phyloP scores from a whole-genome alignment of 2,888 invertebrate genomes.

The Philhelius pedissequus region DNA sequence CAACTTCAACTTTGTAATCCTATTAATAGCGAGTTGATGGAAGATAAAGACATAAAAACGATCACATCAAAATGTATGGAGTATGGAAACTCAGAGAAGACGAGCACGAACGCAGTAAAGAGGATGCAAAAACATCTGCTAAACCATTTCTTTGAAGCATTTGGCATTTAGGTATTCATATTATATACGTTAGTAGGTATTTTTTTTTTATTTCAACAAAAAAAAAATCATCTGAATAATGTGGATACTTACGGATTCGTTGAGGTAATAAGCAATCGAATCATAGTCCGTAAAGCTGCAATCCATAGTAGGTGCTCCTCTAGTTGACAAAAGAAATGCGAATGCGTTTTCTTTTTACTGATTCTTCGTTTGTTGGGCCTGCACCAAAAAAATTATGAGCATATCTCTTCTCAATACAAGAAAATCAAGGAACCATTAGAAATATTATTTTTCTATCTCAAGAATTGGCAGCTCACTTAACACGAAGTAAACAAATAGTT shows the following conservation, averaged over 20 bases:
- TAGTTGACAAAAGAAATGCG: constrained; percentile 64
- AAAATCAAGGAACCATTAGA: constrained; percentile 25
- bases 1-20: constrained; percentile 55
- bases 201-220: constrained; percentile 27
- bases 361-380: constrained; percentile 28
- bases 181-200: not conserved
- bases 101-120: constrained; percentile 34
- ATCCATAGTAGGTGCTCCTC: constrained; percentile 67
- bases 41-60: constrained; percentile 21
- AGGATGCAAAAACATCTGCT: constrained; percentile 67
- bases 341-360: constrained; percentile 64
- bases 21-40: constrained; percentile 58
- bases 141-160: constrained; percentile 23
- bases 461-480: not conserved
- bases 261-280: constrained; percentile 69
- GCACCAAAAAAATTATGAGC: constrained; percentile 31
- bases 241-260: constrained; percentile 62
- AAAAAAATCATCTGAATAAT: not conserved
- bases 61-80: not conserved
- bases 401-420: constrained; percentile 6
- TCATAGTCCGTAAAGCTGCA: constrained; percentile 68
- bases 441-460: not conserved
- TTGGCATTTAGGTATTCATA: not conserved
- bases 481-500: not conserved
- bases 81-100: not conserved